phyloP scores from a whole-genome alignment of 2,888 invertebrate genomes.

The Heliconius hortense region DNA sequence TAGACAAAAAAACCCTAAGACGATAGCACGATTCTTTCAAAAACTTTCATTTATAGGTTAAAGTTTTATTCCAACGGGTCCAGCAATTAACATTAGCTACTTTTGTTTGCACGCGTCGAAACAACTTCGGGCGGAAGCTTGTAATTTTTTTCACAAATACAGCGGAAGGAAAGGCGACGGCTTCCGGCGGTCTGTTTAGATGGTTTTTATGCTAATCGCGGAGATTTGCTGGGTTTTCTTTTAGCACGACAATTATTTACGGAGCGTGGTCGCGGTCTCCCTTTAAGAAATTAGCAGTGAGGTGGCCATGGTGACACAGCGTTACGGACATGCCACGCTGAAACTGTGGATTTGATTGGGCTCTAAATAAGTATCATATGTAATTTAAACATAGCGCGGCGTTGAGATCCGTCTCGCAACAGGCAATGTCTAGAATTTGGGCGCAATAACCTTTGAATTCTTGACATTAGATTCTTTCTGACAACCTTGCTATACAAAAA shows the following conservation, averaged over 20 bases:
- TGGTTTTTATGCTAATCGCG: constrained; percentile 80
- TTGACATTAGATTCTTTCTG: too few relatives aligned
- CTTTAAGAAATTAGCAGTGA: constrained; percentile 67
- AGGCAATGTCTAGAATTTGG: too few relatives aligned
- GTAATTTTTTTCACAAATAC: constrained; percentile 79
- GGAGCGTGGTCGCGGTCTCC: constrained; percentile 53
- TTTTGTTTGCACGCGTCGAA: constrained; percentile 63
- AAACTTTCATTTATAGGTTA: constrained; percentile 62
- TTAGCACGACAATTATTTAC: constrained; percentile 76
- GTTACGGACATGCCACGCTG: not conserved
- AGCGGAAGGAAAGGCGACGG: constrained; percentile 76
- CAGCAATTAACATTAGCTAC: constrained; percentile 74
- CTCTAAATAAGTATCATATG: not conserved
- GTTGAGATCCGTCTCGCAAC: not conserved
- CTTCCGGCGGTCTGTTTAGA: constrained; percentile 77
- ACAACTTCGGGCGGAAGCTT: constrained; percentile 76
- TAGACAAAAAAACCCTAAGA: constrained; percentile 16
- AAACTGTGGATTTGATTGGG: not conserved
- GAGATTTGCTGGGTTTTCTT: constrained; percentile 76
- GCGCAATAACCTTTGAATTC: too few relatives aligned
- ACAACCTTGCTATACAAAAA: too few relatives aligned
- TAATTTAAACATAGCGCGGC: too few relatives aligned
- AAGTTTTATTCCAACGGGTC: constrained; percentile 62
- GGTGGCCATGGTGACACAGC: constrained; percentile 38
- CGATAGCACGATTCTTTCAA: constrained; percentile 35